phyloP scores from a whole-genome alignment of 2,113 vertebrate genomes.

The Antigone vipio region DNA sequence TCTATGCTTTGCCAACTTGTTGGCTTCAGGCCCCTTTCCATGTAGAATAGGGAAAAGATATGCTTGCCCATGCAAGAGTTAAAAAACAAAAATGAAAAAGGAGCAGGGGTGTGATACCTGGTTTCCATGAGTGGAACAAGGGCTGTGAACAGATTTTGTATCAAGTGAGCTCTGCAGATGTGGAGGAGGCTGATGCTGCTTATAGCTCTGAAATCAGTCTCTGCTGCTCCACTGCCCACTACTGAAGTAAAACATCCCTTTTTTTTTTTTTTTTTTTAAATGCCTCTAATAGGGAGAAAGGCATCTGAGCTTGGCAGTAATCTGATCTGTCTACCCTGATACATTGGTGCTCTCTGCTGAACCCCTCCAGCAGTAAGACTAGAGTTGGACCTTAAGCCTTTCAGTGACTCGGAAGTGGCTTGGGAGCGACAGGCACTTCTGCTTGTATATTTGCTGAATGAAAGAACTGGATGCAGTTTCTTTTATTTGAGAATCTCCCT shows the following conservation, averaged over 20 bases:
- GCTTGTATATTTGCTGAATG: constrained; percentile 72
- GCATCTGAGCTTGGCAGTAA: not conserved
- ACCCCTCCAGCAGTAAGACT: not conserved
- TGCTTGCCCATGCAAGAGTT: not conserved
- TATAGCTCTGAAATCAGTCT: not conserved
- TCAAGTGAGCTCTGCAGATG: not conserved
- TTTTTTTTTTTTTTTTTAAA: not conserved
- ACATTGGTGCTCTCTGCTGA: constrained; percentile 35
- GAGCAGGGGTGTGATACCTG: not conserved
- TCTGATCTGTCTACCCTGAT: not conserved
- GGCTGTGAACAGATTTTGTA: not conserved
- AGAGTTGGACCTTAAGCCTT: not conserved
- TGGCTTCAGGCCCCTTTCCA: not conserved
- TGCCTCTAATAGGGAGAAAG: not conserved
- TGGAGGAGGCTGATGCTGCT: not conserved
- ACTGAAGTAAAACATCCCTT: not conserved
- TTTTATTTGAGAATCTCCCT: constrained; percentile 6
- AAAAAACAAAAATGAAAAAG: not conserved
- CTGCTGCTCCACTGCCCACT: constrained; percentile 19
- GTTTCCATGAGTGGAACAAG: not conserved
- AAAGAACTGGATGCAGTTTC: constrained; percentile 43
- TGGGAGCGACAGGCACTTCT: constrained; percentile 9
- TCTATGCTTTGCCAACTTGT: not conserved
- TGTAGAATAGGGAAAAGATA: not conserved
- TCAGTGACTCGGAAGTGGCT: not conserved